phyloP scores from a whole-genome alignment of 2,888 invertebrate species.

The Colostygia pectinataria region DNA sequence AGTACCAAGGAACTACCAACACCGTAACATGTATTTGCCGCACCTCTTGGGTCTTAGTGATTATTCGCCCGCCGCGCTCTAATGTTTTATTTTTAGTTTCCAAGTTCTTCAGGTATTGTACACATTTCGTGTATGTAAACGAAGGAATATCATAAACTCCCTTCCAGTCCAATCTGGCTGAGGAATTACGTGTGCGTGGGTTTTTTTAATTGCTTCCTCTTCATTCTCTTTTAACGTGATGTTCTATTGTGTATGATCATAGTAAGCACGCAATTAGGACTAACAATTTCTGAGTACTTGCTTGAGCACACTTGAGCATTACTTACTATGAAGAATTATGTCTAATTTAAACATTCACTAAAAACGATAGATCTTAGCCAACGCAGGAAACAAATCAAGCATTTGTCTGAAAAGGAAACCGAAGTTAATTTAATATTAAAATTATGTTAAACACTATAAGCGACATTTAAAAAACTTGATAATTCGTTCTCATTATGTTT shows the following conservation, averaged over 20 bases:
- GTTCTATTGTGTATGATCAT: slow-evolving; percentile 36
- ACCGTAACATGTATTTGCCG: too few species aligned
- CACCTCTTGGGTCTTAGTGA: too few species aligned
- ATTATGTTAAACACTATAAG: too few species aligned
- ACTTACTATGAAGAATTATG: too few species aligned
- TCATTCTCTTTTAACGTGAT: slow-evolving; percentile 40
- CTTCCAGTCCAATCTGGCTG: slow-evolving; percentile 24
- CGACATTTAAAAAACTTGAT: slow-evolving; percentile 18
- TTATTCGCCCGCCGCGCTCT: too few species aligned
- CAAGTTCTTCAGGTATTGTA: too few species aligned
- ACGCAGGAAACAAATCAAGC: too few species aligned
- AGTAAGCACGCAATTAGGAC: slow-evolving; percentile 34
- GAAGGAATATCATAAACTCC: slow-evolving; percentile 15
- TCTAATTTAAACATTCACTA: too few species aligned
- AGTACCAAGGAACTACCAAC: too few species aligned
- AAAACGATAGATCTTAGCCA: too few species aligned
- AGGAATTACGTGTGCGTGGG: slow-evolving; percentile 39
- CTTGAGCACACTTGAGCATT: background rate
- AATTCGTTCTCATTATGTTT: slow-evolving; percentile 5
- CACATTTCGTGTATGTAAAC: too few species aligned
- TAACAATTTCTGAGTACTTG: slow-evolving; percentile 35
- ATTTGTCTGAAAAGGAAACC: slow-evolving; percentile 3
- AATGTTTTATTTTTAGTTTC: too few species aligned
- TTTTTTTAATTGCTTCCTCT: slow-evolving; percentile 47
- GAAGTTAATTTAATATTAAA: slow-evolving; percentile 1